These are phyloP conservation scores for Ambastaia sidthimunki DNA, from an alignment of 2,797 vertebrate genomes.

Conservation along the genomic window DNA sequence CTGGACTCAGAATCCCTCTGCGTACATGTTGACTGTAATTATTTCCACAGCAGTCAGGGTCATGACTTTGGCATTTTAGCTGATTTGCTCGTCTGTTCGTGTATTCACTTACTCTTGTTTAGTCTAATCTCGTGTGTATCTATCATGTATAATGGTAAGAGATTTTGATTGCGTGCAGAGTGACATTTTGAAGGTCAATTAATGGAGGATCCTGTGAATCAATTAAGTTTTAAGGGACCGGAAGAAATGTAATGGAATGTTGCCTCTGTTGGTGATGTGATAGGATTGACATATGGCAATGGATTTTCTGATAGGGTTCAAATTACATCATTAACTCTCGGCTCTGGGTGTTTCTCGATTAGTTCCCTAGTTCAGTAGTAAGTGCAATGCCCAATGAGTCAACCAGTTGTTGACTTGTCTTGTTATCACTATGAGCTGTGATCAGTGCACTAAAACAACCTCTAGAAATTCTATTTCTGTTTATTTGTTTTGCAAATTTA, in stretches of 20 bases:
- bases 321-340: not conserved
- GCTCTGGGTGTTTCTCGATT: not conserved
- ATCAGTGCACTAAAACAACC: not conserved
- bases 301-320: not conserved
- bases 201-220: not conserved
- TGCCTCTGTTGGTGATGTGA: not conserved
- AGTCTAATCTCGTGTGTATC: slow-evolving; percentile 44
- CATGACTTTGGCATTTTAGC: slow-evolving; percentile 49
- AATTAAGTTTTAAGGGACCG: not conserved
- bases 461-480: not conserved
- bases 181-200: slow-evolving; percentile 36
- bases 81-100: slow-evolving; percentile 46
- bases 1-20: slow-evolving; percentile 34
- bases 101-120: slow-evolving; percentile 49
- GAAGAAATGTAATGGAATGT: not conserved
- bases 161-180: slow-evolving; percentile 36
- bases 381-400: not conserved
- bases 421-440: not conserved
- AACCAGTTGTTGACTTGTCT: too few relatives aligned
- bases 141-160: slow-evolving; percentile 20
- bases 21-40: slow-evolving; percentile 43
- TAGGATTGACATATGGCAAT: not conserved
- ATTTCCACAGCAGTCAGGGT: slow-evolving; percentile 49
- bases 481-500: not conserved
- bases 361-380: not conserved